These are phyloP conservation scores for Corythucha ciliata DNA, from an alignment of 2,888 invertebrate genomes.

Conservation along the genomic window DNA sequence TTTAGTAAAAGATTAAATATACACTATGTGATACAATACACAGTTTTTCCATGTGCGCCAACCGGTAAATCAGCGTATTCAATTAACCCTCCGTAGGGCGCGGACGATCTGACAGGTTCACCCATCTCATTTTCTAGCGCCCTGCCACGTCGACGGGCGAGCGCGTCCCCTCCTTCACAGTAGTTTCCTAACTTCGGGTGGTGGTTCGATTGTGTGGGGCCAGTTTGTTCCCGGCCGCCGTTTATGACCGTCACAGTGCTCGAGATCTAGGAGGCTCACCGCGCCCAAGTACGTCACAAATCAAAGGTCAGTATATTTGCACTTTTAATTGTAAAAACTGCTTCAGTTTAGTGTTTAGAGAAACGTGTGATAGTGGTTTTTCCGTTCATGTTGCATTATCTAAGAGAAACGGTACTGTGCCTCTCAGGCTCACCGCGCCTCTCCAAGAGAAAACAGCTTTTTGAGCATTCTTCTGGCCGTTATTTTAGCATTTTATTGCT, in stretches of 20 bases:
- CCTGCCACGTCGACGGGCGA: background rate
- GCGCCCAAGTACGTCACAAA: slow-evolving; percentile 14
- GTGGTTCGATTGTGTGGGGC: background rate
- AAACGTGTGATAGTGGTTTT: background rate
- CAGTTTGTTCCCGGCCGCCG: background rate
- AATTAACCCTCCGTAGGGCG: slow-evolving; percentile 7
- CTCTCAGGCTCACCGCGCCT: slow-evolving; percentile 8
- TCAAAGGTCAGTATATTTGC: slow-evolving; percentile 2
- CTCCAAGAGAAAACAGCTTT: background rate
- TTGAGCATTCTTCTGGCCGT: slow-evolving; percentile 1
- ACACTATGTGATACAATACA: too few relatives aligned
- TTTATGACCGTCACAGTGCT: background rate
- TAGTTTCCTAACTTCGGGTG: slow-evolving; percentile 7
- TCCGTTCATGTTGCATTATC: slow-evolving; percentile 1
- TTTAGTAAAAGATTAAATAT: too few relatives aligned
- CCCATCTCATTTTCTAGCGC: background rate
- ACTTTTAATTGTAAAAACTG: slow-evolving; percentile 8
- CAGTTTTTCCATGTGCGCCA: too few relatives aligned
- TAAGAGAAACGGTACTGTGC: slow-evolving; percentile 2
- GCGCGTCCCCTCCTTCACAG: slow-evolving; percentile 3
- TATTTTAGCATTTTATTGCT: background rate
- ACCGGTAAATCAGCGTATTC: too few relatives aligned
- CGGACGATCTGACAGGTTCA: slow-evolving; percentile 7
- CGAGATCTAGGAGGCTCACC: slow-evolving; percentile 12
- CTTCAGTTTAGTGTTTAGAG: slow-evolving; percentile 1